Evolutionary conservation across 2,888 invertebrate species (phyloP), one percentile per base, ranked within the genome.

Genomic region (Cataglyphis altisquamis): DNA sequence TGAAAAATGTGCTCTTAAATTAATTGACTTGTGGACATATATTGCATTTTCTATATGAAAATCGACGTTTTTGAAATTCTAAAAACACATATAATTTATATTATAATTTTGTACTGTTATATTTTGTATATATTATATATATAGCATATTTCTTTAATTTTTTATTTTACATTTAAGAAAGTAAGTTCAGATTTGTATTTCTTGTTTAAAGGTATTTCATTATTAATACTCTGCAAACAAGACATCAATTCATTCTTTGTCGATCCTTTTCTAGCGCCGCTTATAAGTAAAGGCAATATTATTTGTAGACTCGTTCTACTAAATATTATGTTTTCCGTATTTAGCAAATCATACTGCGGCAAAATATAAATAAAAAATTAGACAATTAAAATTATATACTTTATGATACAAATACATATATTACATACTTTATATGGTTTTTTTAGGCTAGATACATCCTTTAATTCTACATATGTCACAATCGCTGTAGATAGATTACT

Each of bases 31-130:
- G 92, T 96, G 96, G 0, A 97, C 94, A 91, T 96, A 98, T 21
- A 98, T 95, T 86, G 97, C 97, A 93, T 97, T 98, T 0, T 97
- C 97, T 63, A 97, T 95, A 85, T 96, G 96, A 6, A 97, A 93
- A 21, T 96, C 96, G 1, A 96, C 96, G 62, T 96, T 95, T 81
- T 95, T 93, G 21, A 95, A 74, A 52, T 81, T 75, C 94, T 94
- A 25, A 83, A 86, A 85, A 85, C 75, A 77, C 32, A 45, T 78
- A 73, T 48, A 83, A 32, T 32, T 5, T 32, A 6, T 32, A 32
- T 6, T 32, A 32, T 8, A 52, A 62, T 36, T 18, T 29, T 21
- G 0, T 12, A 9, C 57, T 52, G 48, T 41, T 32, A 5, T 32
- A 32, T 32, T 32, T 32, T 32, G 32, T 25, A 25, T 25, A 25